Base-by-base conservation (phyloP, 37 sponge, comb jelly and placozoan genomes). In the Petrosia ficiformis region DNA sequence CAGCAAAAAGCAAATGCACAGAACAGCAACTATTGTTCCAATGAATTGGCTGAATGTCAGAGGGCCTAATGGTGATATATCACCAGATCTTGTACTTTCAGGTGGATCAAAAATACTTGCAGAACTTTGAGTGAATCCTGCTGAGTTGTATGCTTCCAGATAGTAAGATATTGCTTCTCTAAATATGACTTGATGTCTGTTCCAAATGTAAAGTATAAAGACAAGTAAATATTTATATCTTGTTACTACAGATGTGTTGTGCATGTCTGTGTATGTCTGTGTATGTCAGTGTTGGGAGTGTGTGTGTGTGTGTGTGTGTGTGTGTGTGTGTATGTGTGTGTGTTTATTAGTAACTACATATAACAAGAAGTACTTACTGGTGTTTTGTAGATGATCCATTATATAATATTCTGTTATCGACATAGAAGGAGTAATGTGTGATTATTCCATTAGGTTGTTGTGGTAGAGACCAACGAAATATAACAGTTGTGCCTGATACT, bases 361-460 rank as follows among this genome's bases (percentile, higher is more conserved):
- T n/a, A n/a, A n/a, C n/a, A n/a, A n/a, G n/a, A 48, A 19, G 54
- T 48, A 48, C 54, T 48, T 30, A 67, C 37, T 3, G 1, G 33
- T 67, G 34, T 35, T 3, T 24, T 19, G 67, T 4, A 37, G 22
- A 66, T 33, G 85, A 34, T 24, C 81, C 85, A 36, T 78, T 80
- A 72, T 75, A 89, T 42, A 84, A 39, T 1, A 33, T 25, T 10
- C 22, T 29, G 43, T 57, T 42, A 36, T 48, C 40, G 26, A 79
- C 16, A 19, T 79, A 61, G 48, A 89, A 80, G 0, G 65, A 34
- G 77, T 89, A 89, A 71, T 77, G 70, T 11, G 63, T 67, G 28
- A 89, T 84, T 59, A 84, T 54, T 2, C 90, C 90, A 74, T 89
- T 89, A 28, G 90, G 85, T n/a, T n/a, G 21, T 11, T 32, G 8